Percentiles rank a stretch among this genome's conserved stretches.
Evolutionary conservation across 2,888 invertebrate genomes (phyloP).

Genomic region (Mythimna ferrago): DNA sequence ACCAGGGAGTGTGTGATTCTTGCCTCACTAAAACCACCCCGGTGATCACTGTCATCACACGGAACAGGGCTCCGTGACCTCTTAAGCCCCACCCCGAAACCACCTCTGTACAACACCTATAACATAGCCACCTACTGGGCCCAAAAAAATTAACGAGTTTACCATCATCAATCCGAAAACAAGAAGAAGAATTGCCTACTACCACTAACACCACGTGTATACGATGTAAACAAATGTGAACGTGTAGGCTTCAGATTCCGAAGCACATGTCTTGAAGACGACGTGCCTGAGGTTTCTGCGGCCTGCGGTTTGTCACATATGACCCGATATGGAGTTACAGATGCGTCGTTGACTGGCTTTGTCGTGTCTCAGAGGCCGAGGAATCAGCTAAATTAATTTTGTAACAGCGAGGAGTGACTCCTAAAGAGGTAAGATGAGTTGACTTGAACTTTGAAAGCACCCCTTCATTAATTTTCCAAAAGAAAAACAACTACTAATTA

Average conservation of each 20-base stretch:
- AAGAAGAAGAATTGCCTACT: neutral
- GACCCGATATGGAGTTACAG: slow-evolving; percentile 30
- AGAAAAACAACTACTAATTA: slow-evolving; percentile 28
- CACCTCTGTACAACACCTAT: too few species aligned
- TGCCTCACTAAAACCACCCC: too few species aligned
- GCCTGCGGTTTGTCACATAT: slow-evolving; percentile 46
- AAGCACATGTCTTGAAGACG: slow-evolving; percentile 46
- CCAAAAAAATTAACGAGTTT: too few species aligned
- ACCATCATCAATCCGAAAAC: too few species aligned
- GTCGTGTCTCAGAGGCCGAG: neutral
- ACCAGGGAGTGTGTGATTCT: too few species aligned
- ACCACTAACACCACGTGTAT: slow-evolving; percentile 5
- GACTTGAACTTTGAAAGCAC: neutral
- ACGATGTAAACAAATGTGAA: slow-evolving; percentile 55
- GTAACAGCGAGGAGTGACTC: neutral
- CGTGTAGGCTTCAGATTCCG: slow-evolving; percentile 41
- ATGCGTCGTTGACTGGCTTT: slow-evolving; percentile 1
- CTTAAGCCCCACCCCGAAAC: too few species aligned
- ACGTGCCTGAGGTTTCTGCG: slow-evolving; percentile 50
- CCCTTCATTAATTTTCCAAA: slow-evolving; percentile 6
- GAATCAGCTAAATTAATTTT: too few species aligned
- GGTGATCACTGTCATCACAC: too few species aligned
- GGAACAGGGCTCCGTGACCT: too few species aligned
- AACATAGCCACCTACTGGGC: too few species aligned
- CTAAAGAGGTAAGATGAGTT: slow-evolving; percentile 20